Base-by-base conservation (phyloP, 2,888 invertebrate genomes). In the Chromoteleia sp. region DNA sequence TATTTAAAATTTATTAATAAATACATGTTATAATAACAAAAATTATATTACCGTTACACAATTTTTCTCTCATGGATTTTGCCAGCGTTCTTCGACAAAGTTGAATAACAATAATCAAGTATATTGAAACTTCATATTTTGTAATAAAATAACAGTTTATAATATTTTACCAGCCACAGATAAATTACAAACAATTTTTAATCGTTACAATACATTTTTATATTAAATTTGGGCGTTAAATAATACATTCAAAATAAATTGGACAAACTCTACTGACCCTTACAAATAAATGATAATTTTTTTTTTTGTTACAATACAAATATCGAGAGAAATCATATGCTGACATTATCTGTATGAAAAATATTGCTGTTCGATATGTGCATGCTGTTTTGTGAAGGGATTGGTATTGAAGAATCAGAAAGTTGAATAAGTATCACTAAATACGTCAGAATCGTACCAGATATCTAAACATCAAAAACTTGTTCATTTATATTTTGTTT, bases 371-470 rank as follows among this genome's bases (percentile, higher is more conserved):
- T 76, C n/a, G 30, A 14, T 29, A 5, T 41, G 4, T 50, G 29
- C 17, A 17, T 52, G 15, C 10, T 59, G 29, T 39, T 70, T 14
- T 45, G 36, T 54, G 65, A 25, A 41, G 65, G 50, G 8, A 56
- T 17, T 61, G 25, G 17, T 56, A 78, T 41, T 58, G 78, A 65
- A 41, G 78, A 63, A n/a, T 71, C 78, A 41, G 78, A 78, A 58
- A 78, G 58, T 58, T 78, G 78, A 58, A 78, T 71, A 15, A 78
- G 78, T 39, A 78, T 78, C 50, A 78, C 78, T 71, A 78, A 71
- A 71, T 78, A 78, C 33, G 78, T 78, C 71, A 78, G 17, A 58
- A 78, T 78, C n/a, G 78, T 78, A 67, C 78, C 78, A 67, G 50
- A 58, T 65, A 78, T 78, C 78, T 78, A 73, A 73, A 78, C 73